Conservation (phyloP, 2,797 vertebrate species). For the Thamnophis elegans region DNA sequence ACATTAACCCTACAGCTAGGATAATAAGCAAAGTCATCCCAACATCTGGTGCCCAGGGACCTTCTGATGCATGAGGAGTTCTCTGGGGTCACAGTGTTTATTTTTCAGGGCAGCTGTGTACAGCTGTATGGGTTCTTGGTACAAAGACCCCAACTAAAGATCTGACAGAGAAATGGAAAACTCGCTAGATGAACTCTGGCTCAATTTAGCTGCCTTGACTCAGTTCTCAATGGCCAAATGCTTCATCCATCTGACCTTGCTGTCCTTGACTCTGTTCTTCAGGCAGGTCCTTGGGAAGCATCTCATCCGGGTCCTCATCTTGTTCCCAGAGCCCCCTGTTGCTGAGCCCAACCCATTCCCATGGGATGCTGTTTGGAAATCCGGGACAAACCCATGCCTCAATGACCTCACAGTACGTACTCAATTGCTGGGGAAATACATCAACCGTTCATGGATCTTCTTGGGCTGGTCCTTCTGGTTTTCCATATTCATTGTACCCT, state of each 20-base stretch:
- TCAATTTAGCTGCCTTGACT: neutral
- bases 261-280: conserved; percentile 42
- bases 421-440: fast-evolving
- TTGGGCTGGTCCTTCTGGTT: neutral
- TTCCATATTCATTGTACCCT: neutral
- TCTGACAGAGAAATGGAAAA: neutral
- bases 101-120: neutral
- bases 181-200: too few species aligned
- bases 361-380: conserved; percentile 70
- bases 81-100: neutral
- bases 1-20: neutral
- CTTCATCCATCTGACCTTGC: neutral
- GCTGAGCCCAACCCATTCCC: conserved; percentile 81
- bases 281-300: conserved; percentile 83
- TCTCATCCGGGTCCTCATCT: conserved; percentile 86
- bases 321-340: conserved; percentile 87
- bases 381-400: conserved; percentile 72
- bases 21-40: neutral
- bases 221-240: fast-evolving
- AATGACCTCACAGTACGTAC: conserved; percentile 63
- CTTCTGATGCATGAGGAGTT: neutral
- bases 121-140: neutral
- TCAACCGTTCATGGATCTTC: neutral
- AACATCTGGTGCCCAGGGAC: neutral
- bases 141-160: neutral